Conservation (phyloP, 64 coral and sea anemone genomes). For the Catalaphyllia jardinei region DNA sequence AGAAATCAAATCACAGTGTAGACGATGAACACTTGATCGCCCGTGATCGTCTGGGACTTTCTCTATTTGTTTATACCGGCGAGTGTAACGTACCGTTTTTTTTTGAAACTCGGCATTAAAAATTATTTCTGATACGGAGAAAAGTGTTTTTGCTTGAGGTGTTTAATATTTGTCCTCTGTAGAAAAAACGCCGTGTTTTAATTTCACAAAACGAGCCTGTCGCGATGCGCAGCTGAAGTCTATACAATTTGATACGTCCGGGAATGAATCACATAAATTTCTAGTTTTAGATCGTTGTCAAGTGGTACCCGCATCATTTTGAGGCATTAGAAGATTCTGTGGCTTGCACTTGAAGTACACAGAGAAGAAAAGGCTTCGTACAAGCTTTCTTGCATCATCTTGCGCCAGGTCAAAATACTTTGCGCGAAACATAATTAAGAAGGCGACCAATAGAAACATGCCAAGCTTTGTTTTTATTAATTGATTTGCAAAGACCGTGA, state of each 20-base stretch:
- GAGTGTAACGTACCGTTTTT: background rate
- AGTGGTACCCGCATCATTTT: background rate
- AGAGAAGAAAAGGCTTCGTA: background rate
- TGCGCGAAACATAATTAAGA: background rate
- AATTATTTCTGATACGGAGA: background rate
- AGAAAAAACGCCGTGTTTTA: background rate
- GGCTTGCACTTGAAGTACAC: background rate
- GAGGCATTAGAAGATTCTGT: background rate
- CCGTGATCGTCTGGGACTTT: background rate
- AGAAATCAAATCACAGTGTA: too few species aligned
- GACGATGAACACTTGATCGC: background rate
- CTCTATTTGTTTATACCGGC: background rate
- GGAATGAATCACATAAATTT: background rate
- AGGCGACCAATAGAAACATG: conserved; percentile 14
- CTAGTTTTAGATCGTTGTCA: background rate
- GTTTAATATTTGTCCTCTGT: background rate
- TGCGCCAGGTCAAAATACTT: background rate
- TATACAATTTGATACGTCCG: background rate
- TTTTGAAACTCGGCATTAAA: background rate
- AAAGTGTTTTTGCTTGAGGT: background rate
- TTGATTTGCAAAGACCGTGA: background rate
- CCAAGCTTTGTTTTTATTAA: conserved; percentile 9
- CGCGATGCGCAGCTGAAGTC: background rate
- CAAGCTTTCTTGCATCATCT: background rate
- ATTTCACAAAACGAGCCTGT: background rate